Evolutionary conservation across 2,797 vertebrate species (phyloP), one percentile per base, ranked within the genome.

Genomic region (Holocentrus rufus): DNA sequence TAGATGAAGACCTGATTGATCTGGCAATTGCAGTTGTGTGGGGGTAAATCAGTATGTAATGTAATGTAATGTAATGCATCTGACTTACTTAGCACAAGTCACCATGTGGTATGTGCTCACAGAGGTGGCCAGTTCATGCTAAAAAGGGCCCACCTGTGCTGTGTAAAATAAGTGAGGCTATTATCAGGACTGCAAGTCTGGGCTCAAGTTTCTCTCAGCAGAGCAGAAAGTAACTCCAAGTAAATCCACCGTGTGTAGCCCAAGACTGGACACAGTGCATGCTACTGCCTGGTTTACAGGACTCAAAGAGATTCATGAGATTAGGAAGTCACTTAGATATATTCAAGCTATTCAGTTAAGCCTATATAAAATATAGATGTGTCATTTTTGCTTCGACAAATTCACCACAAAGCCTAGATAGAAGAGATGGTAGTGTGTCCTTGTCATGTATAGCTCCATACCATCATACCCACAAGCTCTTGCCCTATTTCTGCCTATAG

Each of bases 171-270:
- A 77, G 74, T 52, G 50, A 74, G 61, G 72, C 84, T 83, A 75
- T 80, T 80, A 80, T 81, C 76, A 79, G 80, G 59, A 53, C 68
- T 53, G 25, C 20, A 46, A 0, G 1, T 53, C 56, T 56, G 44
- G 69, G 65, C 68, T 92, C 79, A 58, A 9, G 78, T 88, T 80
- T 62, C 84, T 49, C 71, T 62, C 46, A 20, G 44, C 57, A 76
- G 69, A 85, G 82, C 79, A 83, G 65, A 82, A 65, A 73, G 75
- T 72, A 80, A 14, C 59, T 74, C 77, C n/a, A n/a, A n/a, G n/a
- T n/a, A n/a, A n/a, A n/a, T 85, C 57, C 60, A 66, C 71, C 60
- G 5, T 78, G 67, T 76, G 88, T 78, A 87, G 89, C 75, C 53
- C 15, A 77, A 91, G 64, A 71, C 46, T 11, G 55, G 54, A 25